Evolutionary conservation across 1,140 invertebrate genomes (phyloP).

Genomic region (Cotesia chilonis): DNA sequence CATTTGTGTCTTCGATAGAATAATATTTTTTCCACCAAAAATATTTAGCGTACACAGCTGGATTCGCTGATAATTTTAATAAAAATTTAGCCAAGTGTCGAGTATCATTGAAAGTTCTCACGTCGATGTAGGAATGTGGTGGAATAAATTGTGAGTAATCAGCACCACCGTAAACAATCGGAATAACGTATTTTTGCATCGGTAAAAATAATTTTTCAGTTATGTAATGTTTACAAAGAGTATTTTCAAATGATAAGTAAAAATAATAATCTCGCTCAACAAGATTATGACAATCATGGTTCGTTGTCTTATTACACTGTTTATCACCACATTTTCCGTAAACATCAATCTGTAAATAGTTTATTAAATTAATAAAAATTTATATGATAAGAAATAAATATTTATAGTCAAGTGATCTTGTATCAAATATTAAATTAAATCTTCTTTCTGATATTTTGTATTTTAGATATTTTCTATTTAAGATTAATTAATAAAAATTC

Average conservation of each 20-base stretch:
- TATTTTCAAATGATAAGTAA: conserved; percentile 74
- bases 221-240: conserved; percentile 66
- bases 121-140: conserved; percentile 69
- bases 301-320: conserved; percentile 50
- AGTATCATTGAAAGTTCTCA: conserved; percentile 59
- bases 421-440: background rate
- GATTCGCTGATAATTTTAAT: conserved; percentile 56
- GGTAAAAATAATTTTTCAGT: conserved; percentile 69
- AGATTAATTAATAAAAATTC: too few relatives aligned
- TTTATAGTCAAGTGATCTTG: background rate
- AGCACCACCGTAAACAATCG: conserved; percentile 60
- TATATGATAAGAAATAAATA: too few relatives aligned
- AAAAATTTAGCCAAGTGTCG: conserved; percentile 64
- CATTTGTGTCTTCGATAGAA: conserved; percentile 8
- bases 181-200: conserved; percentile 53
- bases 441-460: too few relatives aligned
- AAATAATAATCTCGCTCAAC: conserved; percentile 67
- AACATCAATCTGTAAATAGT: conserved; percentile 65
- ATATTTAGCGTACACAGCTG: conserved; percentile 58
- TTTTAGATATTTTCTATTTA: conserved; percentile 3
- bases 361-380: background rate
- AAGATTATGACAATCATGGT: conserved; percentile 56
- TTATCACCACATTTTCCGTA: conserved; percentile 70
- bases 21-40: conserved; percentile 65
- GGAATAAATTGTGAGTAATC: conserved; percentile 67